phyloP scores from a whole-genome alignment of 2,113 vertebrate species.

The Etheostoma cragini region DNA sequence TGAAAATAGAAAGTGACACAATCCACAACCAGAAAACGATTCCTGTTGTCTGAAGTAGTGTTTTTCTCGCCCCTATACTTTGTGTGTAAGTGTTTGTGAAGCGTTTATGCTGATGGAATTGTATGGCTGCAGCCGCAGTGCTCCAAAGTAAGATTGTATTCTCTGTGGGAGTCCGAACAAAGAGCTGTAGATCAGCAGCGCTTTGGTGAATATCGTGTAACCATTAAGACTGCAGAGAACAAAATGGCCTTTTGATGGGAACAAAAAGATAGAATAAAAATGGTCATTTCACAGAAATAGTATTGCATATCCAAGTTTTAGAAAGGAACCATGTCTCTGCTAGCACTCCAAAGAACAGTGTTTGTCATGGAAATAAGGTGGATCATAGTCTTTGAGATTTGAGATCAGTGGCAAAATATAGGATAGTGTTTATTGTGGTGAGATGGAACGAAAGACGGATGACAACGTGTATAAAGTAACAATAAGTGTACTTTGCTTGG shows the following conservation, averaged over 20 bases:
- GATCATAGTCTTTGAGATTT: constrained; percentile 79
- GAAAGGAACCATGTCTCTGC: constrained; percentile 64
- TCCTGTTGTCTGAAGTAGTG: constrained; percentile 74
- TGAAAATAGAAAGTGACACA: constrained; percentile 73
- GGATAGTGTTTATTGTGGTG: constrained; percentile 70
- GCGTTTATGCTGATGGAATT: constrained; percentile 83
- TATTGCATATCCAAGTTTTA: constrained; percentile 77
- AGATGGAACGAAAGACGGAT: constrained; percentile 47
- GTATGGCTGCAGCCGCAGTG: constrained; percentile 71
- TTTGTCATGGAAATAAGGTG: constrained; percentile 82
- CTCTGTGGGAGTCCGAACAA: constrained; percentile 81
- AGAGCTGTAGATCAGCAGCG: constrained; percentile 78
- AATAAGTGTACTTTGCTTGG: constrained; percentile 49
- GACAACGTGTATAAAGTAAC: constrained; percentile 57
- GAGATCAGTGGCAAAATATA: constrained; percentile 76
- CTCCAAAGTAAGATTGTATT: constrained; percentile 82
- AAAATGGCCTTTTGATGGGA: constrained; percentile 81
- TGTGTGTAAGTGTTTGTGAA: constrained; percentile 80
- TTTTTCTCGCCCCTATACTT: constrained; percentile 78
- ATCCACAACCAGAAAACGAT: constrained; percentile 64
- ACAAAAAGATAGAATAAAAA: constrained; percentile 86
- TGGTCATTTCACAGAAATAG: constrained; percentile 77
- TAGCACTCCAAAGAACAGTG: constrained; percentile 79
- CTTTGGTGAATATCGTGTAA: constrained; percentile 78
- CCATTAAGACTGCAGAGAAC: constrained; percentile 79